Percentiles rank a stretch among this genome's conserved stretches.
Evolutionary conservation across 2,888 invertebrate species (phyloP).

Genomic region (Andricus curvator): DNA sequence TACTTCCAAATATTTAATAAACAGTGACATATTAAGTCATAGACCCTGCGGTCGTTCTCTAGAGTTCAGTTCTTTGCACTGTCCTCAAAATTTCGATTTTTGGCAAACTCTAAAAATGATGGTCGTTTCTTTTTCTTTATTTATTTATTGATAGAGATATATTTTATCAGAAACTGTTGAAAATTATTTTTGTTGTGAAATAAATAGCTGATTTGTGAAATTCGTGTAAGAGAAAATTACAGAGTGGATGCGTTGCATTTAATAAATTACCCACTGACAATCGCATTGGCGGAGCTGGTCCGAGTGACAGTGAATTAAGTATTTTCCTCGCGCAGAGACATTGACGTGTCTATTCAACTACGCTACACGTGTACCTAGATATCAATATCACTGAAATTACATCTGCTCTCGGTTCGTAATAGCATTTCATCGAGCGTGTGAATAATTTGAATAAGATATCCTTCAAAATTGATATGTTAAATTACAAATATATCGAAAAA

Average conservation of each 20-base stretch:
- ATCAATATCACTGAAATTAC: slow-evolving; percentile 60
- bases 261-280: slow-evolving; percentile 4
- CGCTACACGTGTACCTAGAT: slow-evolving; percentile 53
- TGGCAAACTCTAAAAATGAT: no score
- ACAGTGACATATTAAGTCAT: no score
- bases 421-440: slow-evolving; percentile 50
- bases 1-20: no score
- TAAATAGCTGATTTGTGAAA: neutral
- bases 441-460: neutral
- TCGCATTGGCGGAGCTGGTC: neutral
- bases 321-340: slow-evolving; percentile 46
- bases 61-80: no score
- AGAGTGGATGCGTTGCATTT: slow-evolving; percentile 2
- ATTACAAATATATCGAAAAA: neutral
- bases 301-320: slow-evolving; percentile 37
- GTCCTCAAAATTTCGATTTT: no score
- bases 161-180: neutral
- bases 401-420: slow-evolving; percentile 49
- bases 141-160: neutral
- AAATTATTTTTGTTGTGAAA: neutral
- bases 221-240: slow-evolving; percentile 26
- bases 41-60: no score
- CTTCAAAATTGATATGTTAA: neutral
- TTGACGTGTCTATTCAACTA: slow-evolving; percentile 58
- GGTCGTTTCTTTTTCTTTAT: neutral